Base-by-base conservation (phyloP, 2,888 invertebrate genomes). In the Leptinotarsa juncta region DNA sequence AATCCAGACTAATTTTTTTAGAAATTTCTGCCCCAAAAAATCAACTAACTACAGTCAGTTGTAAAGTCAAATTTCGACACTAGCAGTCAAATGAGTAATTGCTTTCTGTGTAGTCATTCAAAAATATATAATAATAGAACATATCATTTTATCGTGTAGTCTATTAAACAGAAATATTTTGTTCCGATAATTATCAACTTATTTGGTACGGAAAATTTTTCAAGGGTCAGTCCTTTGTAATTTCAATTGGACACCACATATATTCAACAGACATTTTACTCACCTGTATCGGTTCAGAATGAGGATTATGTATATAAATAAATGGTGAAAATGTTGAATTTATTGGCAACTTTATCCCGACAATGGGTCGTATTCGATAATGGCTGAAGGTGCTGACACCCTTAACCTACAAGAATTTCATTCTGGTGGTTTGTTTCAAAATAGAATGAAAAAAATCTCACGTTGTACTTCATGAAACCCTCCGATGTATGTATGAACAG, bases 281-380 rank as follows among this genome's bases (percentile, higher is more conserved):
- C 88, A 96, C 95, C 92, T 97, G 96, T 88, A 98, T 91, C 74
- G 95, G 91, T 83, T 93, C 92, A 83, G 93, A 91, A 87, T 97
- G 95, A 80, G 99, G 99, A 92, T 99, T 99, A 90, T 97, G 95
- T 90, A 99, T 92, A 83, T 94, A 93, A 86, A 99, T 95, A 86
- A 95, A 90, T 76, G 97, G 96, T 84, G 95, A 93, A 85, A 97
- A 94, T 79, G 95, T 94, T 81, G 96, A 95, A 90, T 99, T 98
- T 84, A 95, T 90, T 77, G 99, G 98, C 86, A 98, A 93, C 86
- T 94, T 94, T 79, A 97, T 93, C 77, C 96, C 97, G 77, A 97
- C 92, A 86, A 98, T 92, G 72, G 99, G 97, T 88, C 95, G 92
- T 84, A 99, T 89, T 83, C 96, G 92, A 90, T 97, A 99, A 71